A percentile compares a stretch with the other conserved stretches of the same genome.
Conservation (phyloP, 2,888 invertebrate species). For the Archaeoteleia sp. region DNA sequence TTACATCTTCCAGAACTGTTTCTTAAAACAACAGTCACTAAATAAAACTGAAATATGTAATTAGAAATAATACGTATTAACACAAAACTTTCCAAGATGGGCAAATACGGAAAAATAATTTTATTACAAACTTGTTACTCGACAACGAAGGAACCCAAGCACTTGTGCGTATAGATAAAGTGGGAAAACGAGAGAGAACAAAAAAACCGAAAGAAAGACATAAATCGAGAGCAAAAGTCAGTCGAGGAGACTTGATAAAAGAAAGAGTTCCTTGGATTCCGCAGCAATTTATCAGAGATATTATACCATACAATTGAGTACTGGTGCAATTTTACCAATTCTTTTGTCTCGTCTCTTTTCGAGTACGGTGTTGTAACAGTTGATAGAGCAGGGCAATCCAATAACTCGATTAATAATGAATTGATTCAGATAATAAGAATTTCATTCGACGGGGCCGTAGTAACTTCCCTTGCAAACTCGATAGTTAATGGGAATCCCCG, state of each 20-base stretch:
- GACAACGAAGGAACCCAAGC: slow-evolving; percentile 11
- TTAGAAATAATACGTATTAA: too few relatives aligned
- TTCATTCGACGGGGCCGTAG: slow-evolving; percentile 24
- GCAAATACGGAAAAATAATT: slow-evolving; percentile 27
- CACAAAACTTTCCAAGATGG: too few relatives aligned
- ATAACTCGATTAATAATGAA: slow-evolving; percentile 41
- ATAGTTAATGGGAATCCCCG: slow-evolving; percentile 28
- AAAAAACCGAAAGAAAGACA: slow-evolving; percentile 23
- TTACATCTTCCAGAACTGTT: too few relatives aligned
- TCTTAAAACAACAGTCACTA: too few relatives aligned
- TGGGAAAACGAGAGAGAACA: slow-evolving; percentile 8
- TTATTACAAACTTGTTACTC: slow-evolving; percentile 27
- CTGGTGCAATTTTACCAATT: slow-evolving; percentile 8
- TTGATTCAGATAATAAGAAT: slow-evolving; percentile 36
- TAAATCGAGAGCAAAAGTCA: slow-evolving; percentile 29
- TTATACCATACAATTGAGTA: slow-evolving; percentile 19
- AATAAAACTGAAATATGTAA: too few relatives aligned
- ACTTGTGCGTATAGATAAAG: slow-evolving; percentile 12
- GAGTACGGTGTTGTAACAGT: slow-evolving; percentile 15
- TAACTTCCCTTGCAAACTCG: slow-evolving; percentile 21
- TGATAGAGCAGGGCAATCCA: slow-evolving; percentile 31
- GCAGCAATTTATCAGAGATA: slow-evolving; percentile 28
- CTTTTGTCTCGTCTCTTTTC: slow-evolving; percentile 6
- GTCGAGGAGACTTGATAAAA: slow-evolving; percentile 15
- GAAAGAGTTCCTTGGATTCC: slow-evolving; percentile 19